Conservation (phyloP, 2,888 invertebrate species). For the Protula sp. region DNA sequence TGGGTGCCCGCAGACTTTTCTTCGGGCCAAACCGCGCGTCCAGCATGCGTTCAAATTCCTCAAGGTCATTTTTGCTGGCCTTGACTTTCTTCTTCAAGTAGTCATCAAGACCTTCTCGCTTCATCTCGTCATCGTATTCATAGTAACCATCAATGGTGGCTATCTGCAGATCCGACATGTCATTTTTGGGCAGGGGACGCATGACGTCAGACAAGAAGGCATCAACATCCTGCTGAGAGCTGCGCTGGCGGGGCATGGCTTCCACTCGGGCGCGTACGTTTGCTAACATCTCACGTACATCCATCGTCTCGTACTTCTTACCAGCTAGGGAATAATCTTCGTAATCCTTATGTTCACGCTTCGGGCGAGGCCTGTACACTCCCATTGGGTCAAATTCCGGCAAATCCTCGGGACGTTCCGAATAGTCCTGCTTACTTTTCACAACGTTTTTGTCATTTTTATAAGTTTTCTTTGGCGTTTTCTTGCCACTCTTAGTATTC, state of each 20-base stretch:
- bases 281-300: neutral
- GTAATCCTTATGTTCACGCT: neutral
- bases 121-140: neutral
- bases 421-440: neutral
- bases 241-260: neutral
- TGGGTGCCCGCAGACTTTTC: neutral
- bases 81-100: neutral
- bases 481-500: neutral
- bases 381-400: constrained; percentile 1
- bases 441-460: neutral
- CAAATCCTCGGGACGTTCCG: neutral
- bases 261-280: neutral
- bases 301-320: neutral
- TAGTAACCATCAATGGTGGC: neutral
- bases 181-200: neutral
- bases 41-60: neutral
- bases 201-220: neutral
- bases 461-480: neutral
- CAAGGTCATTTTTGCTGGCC: neutral
- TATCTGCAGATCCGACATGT: neutral
- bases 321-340: neutral
- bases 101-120: neutral
- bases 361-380: neutral
- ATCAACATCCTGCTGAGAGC: neutral
- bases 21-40: neutral